Conservation (phyloP, 2,797 vertebrate species). For the Emys orbicularis region DNA sequence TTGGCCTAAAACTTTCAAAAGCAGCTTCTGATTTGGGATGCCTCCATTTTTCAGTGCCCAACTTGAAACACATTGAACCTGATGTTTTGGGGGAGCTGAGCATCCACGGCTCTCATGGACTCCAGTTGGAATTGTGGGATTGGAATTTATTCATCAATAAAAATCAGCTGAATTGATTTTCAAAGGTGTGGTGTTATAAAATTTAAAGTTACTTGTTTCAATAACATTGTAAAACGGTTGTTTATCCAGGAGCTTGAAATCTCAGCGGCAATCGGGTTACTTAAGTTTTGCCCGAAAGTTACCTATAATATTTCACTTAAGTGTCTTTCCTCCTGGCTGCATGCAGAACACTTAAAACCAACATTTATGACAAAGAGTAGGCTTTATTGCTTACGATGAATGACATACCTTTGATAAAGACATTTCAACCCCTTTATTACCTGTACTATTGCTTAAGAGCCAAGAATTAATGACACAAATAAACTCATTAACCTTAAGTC, state of each 20-base stretch:
- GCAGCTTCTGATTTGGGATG: neutral
- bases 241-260: neutral
- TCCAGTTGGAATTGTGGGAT: neutral
- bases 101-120: neutral
- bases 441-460: neutral
- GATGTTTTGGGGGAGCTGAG: neutral
- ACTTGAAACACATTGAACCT: neutral
- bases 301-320: neutral
- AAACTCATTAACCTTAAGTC: neutral
- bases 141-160: neutral
- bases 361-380: constrained; percentile 43
- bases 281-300: constrained; percentile 37
- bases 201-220: neutral
- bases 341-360: constrained; percentile 7
- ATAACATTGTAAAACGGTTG: neutral
- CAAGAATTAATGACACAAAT: neutral
- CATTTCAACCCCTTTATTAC: neutral
- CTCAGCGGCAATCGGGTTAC: neutral
- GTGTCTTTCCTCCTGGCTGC: constrained; percentile 28
- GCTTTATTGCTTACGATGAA: constrained; percentile 37
- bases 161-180: neutral
- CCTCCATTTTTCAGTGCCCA: neutral
- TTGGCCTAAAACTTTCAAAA: neutral
- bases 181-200: neutral
- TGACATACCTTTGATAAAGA: constrained; percentile 41